phyloP scores from a whole-genome alignment of 2,113 vertebrate genomes.

The Heterocephalus glaber region DNA sequence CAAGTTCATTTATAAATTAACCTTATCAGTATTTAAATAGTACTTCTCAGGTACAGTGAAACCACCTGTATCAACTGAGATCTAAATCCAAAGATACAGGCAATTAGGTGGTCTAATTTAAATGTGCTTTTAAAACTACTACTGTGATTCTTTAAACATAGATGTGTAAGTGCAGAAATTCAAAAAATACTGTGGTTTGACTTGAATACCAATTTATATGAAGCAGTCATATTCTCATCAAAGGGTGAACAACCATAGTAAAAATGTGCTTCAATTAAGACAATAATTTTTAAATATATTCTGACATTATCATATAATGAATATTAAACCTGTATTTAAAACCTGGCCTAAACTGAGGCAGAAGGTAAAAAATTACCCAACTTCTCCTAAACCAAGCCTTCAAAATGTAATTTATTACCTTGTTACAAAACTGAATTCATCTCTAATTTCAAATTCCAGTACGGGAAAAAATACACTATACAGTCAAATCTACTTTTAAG shows the following conservation, averaged over 20 bases:
- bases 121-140: slow-evolving; percentile 19
- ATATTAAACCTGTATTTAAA: slow-evolving; percentile 46
- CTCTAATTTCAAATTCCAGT: slow-evolving; percentile 11
- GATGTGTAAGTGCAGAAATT: background rate
- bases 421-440: slow-evolving; percentile 41
- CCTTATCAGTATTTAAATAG: slow-evolving; percentile 23
- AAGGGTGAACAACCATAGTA: background rate
- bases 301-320: slow-evolving; percentile 42
- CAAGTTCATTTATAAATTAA: slow-evolving; percentile 50
- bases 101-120: background rate
- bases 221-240: slow-evolving; percentile 36
- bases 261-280: slow-evolving; percentile 53
- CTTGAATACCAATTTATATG: background rate
- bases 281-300: background rate
- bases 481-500: slow-evolving; percentile 51
- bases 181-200: slow-evolving; percentile 9
- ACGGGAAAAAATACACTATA: background rate
- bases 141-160: background rate
- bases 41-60: slow-evolving; percentile 26
- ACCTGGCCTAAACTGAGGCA: background rate
- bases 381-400: background rate
- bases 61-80: background rate
- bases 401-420: slow-evolving; percentile 27
- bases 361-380: slow-evolving; percentile 15
- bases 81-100: slow-evolving; percentile 25